A percentile compares a stretch with the other conserved stretches of the same genome.
phyloP scores from a whole-genome alignment of 1,140 invertebrate species.

The Drosophila athabasca region DNA sequence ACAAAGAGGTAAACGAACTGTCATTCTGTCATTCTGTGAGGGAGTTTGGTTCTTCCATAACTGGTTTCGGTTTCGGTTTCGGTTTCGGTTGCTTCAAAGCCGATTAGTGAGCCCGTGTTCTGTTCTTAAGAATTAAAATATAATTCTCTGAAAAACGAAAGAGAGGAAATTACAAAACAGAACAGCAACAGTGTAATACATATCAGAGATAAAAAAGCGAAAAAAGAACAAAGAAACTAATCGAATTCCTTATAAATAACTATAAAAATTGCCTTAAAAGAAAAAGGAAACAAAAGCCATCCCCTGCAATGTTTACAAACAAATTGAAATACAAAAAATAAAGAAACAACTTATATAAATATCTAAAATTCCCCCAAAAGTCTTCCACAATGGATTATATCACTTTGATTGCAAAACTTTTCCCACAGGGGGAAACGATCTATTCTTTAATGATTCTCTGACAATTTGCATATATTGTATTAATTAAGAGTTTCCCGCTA shows the following conservation, averaged over 20 bases:
- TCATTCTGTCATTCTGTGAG: neutral
- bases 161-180: neutral
- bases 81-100: conserved; percentile 22
- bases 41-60: conserved; percentile 2
- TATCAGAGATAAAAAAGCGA: neutral
- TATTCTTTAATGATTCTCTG: conserved; percentile 16
- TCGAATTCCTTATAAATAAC: neutral
- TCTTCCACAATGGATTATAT: conserved; percentile 16
- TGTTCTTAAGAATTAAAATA: conserved; percentile 17
- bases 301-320: neutral
- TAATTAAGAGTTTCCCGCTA: conserved; percentile 32
- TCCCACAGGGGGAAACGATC: conserved; percentile 8
- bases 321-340: neutral
- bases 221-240: neutral
- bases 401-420: conserved; percentile 14
- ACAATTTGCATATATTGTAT: conserved; percentile 18
- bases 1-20: conserved; percentile 32
- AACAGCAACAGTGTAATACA: neutral
- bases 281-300: neutral
- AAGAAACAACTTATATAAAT: conserved; percentile 6
- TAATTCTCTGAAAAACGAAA: neutral
- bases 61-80: conserved; percentile 10
- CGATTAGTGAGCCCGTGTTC: conserved; percentile 13
- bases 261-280: neutral
- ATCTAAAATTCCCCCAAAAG: neutral